Conservation (phyloP, 2,113 vertebrate genomes). For the Brevimyrus niger region DNA sequence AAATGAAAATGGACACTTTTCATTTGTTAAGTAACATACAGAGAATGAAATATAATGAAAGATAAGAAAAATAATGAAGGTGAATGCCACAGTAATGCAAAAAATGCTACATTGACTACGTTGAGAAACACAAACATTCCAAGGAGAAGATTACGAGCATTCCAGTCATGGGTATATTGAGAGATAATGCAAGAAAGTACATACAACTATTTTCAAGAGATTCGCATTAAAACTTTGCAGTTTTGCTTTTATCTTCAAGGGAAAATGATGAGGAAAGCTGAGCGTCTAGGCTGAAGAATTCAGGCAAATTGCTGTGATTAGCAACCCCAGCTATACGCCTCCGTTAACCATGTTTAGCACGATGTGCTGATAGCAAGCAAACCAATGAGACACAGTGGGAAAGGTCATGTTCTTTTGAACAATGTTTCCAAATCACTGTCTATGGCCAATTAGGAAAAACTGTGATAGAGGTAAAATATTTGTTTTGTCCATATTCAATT, state of each 20-base stretch:
- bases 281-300: not conserved
- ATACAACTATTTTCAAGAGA: conserved; percentile 54
- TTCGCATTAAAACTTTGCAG: conserved; percentile 47
- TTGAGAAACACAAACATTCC: conserved; percentile 31
- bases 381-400: conserved; percentile 53
- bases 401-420: conserved; percentile 22
- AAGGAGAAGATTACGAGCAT: conserved; percentile 34
- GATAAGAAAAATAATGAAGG: not conserved
- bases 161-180: conserved; percentile 62
- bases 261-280: conserved; percentile 10
- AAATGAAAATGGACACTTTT: not conserved
- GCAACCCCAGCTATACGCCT: conserved; percentile 39
- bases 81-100: conserved; percentile 4
- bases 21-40: not conserved
- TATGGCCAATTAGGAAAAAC: not conserved
- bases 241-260: conserved; percentile 21
- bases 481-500: not conserved
- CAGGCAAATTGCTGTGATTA: conserved; percentile 51
- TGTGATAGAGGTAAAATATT: conserved; percentile 16
- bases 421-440: conserved; percentile 38
- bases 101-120: conserved; percentile 10
- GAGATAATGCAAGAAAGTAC: conserved; percentile 55
- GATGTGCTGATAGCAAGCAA: conserved; percentile 39
- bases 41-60: not conserved
- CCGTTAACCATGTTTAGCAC: conserved; percentile 31